Evolutionary conservation across 2,797 vertebrate genomes (phyloP).

Genomic region (Ctenosaura bakeri): DNA sequence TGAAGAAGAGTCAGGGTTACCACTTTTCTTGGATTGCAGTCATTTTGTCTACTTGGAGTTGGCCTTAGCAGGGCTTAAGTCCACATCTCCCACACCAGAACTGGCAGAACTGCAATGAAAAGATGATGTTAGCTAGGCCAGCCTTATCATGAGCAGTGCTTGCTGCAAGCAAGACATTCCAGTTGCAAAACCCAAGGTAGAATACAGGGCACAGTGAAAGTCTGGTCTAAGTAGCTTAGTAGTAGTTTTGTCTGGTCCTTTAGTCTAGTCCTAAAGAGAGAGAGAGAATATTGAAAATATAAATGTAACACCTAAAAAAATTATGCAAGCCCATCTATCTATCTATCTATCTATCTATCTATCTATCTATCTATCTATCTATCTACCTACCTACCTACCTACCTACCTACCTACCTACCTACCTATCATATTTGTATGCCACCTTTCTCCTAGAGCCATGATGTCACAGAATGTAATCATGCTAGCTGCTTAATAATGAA

Average conservation of each 20-base stretch:
- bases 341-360: no score
- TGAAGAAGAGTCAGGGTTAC: background rate
- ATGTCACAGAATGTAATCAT: conserved; percentile 6
- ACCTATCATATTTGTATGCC: no score
- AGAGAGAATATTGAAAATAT: background rate
- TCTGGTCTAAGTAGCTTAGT: background rate
- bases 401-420: no score
- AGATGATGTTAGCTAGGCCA: background rate
- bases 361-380: no score
- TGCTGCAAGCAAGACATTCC: background rate
- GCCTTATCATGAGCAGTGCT: background rate
- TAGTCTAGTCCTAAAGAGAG: background rate
- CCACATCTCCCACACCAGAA: background rate
- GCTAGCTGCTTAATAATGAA: background rate
- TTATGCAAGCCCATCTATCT: background rate
- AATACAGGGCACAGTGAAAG: background rate
- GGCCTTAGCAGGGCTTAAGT: background rate
- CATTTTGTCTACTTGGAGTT: conserved; percentile 10
- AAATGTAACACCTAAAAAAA: background rate
- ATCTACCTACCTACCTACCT: no score
- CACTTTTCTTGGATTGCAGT: background rate
- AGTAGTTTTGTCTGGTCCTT: no score
- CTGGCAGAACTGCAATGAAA: background rate
- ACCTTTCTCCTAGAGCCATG: background rate
- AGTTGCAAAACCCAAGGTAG: background rate